Conservation (phyloP, 2,113 vertebrate genomes). For the Gavialis gangeticus region DNA sequence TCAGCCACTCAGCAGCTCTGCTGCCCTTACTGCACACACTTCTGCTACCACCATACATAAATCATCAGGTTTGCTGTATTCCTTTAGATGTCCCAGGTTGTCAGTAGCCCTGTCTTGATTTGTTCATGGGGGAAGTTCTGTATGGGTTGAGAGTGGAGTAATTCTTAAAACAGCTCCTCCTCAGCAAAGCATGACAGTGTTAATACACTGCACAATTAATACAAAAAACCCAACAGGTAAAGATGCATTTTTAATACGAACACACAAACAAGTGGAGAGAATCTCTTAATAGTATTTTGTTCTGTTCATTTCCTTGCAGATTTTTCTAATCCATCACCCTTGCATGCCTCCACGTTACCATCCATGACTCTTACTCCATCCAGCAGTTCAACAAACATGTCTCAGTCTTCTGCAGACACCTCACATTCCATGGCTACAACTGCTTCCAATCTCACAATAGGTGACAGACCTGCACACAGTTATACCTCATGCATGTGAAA, state of each 20-base stretch:
- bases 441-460: slow-evolving; percentile 46
- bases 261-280: neutral
- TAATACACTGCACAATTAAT: neutral
- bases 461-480: slow-evolving; percentile 79
- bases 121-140: neutral
- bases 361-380: neutral
- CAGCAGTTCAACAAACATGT: slow-evolving; percentile 50
- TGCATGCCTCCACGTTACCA: slow-evolving; percentile 41
- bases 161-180: neutral
- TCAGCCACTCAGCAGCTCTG: slow-evolving; percentile 5
- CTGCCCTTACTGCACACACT: slow-evolving; percentile 12
- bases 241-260: neutral
- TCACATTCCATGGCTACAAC: slow-evolving; percentile 5
- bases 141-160: neutral
- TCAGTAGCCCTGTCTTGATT: neutral
- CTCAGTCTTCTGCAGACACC: neutral
- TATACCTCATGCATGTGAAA: neutral
- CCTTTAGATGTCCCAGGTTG: neutral
- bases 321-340: slow-evolving; percentile 13
- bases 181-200: neutral
- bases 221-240: neutral
- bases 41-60: neutral
- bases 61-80: slow-evolving; percentile 49
- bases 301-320: slow-evolving; percentile 77
- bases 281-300: slow-evolving; percentile 29